Evolutionary conservation across 2,888 invertebrate species (phyloP).

Genomic region (Diogma glabrata): DNA sequence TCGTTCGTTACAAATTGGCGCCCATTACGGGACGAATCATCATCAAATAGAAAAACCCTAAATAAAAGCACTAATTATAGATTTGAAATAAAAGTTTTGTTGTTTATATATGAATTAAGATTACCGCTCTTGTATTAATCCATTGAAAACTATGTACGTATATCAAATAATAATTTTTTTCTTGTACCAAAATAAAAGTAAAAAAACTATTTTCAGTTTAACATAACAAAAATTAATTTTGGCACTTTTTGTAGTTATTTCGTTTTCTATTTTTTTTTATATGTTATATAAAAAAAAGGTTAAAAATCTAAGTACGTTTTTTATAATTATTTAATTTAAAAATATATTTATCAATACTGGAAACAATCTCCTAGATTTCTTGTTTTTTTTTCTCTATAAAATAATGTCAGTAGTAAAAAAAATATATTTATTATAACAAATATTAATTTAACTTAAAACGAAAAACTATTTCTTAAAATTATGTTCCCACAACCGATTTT

Average conservation of each 20-base stretch:
- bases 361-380: too few relatives aligned
- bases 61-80: not conserved
- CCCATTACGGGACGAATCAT: too few relatives aligned
- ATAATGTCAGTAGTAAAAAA: too few relatives aligned
- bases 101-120: not conserved
- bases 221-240: not conserved
- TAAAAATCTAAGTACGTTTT: slow-evolving; percentile 6
- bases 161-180: slow-evolving; percentile 1
- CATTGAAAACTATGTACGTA: not conserved
- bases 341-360: too few relatives aligned
- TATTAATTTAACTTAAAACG: too few relatives aligned
- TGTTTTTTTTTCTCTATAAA: not conserved
- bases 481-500: slow-evolving; percentile 9
- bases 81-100: not conserved
- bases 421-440: too few relatives aligned
- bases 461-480: too few relatives aligned
- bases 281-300: not conserved
- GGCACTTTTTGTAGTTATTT: slow-evolving; percentile 4
- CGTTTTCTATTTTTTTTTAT: not conserved
- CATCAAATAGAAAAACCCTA: too few relatives aligned
- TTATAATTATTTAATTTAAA: too few relatives aligned
- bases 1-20: too few relatives aligned
- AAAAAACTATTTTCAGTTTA: not conserved
- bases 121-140: not conserved
- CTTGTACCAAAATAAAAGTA: slow-evolving; percentile 3